A percentile compares a stretch with the other conserved stretches of the same genome.
phyloP scores from a whole-genome alignment of 1,140 invertebrate genomes.

The Pentalonia nigronervosa region DNA sequence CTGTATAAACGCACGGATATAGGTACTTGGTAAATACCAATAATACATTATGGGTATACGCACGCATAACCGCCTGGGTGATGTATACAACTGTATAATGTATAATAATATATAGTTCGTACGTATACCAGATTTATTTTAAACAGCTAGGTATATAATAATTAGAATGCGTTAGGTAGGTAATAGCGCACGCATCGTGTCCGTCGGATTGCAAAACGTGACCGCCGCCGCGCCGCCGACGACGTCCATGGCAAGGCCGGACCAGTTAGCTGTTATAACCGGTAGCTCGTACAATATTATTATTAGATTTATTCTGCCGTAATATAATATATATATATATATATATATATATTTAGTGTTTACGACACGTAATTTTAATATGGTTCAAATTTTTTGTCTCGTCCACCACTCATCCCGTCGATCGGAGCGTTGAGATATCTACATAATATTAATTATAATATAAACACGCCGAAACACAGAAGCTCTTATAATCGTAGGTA shows the following conservation, averaged over 20 bases:
- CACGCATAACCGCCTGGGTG: conserved; percentile 1
- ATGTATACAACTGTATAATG: not conserved
- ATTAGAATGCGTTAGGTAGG: not conserved
- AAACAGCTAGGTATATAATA: not conserved
- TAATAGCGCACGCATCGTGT: not conserved
- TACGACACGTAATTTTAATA: not conserved
- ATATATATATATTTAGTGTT: not conserved
- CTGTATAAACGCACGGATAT: not conserved
- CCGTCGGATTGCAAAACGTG: conserved; percentile 2
- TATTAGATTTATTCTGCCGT: not conserved
- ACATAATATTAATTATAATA: not conserved
- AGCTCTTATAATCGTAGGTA: not conserved
- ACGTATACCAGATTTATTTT: not conserved
- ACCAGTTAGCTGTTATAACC: not conserved
- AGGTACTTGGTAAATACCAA: not conserved
- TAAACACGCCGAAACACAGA: not conserved
- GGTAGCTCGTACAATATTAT: not conserved
- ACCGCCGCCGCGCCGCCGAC: not conserved
- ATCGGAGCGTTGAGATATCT: not conserved
- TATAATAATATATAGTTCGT: not conserved
- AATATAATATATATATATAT: not conserved
- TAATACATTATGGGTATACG: not conserved
- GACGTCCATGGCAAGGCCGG: not conserved
- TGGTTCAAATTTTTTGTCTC: not conserved
- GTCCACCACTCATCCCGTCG: not conserved